phyloP scores from a whole-genome alignment of 2,113 vertebrate species.

The Ranitomeya imitator region DNA sequence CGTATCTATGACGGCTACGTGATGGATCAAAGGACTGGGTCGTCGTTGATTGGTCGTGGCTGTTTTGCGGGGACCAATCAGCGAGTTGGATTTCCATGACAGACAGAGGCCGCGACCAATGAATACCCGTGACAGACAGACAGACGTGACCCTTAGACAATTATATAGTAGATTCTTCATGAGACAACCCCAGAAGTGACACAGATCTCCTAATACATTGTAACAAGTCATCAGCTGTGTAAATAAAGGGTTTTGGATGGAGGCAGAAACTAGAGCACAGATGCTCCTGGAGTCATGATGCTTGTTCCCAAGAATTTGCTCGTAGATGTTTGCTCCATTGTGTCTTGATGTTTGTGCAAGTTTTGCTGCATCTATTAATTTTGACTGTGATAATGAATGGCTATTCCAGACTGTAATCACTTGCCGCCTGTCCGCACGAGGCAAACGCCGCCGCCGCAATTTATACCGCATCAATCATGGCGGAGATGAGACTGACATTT shows the following conservation, averaged over 20 bases:
- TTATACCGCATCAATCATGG: constrained; percentile 6
- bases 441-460: background rate
- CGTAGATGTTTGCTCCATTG: background rate
- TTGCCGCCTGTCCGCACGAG: background rate
- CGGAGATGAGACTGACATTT: background rate
- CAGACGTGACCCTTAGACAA: too few relatives aligned
- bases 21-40: too few relatives aligned
- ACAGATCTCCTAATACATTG: background rate
- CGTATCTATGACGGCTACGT: too few relatives aligned
- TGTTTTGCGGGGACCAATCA: too few relatives aligned
- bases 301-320: background rate
- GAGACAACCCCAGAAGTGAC: background rate
- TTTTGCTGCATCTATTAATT: background rate
- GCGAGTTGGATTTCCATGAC: too few relatives aligned
- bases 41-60: too few relatives aligned
- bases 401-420: background rate
- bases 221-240: background rate
- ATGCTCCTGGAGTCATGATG: too few relatives aligned
- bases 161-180: too few relatives aligned
- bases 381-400: constrained; percentile 1
- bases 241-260: background rate
- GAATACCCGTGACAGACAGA: too few relatives aligned
- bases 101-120: too few relatives aligned
- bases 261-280: too few relatives aligned
- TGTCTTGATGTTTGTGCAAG: background rate